phyloP scores from a whole-genome alignment of 1,140 invertebrate species.

The Zaprionus lachaisei region DNA sequence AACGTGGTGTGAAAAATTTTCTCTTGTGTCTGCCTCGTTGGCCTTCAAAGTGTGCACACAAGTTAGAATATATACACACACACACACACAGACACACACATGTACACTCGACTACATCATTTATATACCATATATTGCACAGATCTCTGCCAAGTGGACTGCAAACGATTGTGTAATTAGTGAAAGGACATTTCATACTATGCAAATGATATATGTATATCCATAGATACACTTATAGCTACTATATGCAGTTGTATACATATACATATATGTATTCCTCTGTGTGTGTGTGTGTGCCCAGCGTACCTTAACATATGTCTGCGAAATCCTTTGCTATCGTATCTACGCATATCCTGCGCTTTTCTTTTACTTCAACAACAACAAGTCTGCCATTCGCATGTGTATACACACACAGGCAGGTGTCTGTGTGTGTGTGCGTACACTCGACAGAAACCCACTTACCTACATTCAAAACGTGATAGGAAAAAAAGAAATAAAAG shows the following conservation, averaged over 20 bases:
- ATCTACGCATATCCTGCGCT: slow-evolving; percentile 8
- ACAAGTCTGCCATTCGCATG: slow-evolving; percentile 55
- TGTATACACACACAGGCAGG: slow-evolving; percentile 32
- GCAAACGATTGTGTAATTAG: slow-evolving; percentile 4
- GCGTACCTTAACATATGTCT: background rate
- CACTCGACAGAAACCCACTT: slow-evolving; percentile 55
- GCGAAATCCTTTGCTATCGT: background rate
- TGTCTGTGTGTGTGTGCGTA: slow-evolving; percentile 17
- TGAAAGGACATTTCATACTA: background rate
- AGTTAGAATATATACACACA: slow-evolving; percentile 42
- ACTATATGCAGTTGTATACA: background rate
- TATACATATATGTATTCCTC: background rate
- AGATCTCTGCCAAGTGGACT: slow-evolving; percentile 18
- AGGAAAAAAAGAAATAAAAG: slow-evolving; percentile 34
- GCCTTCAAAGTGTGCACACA: slow-evolving; percentile 70
- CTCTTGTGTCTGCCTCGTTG: slow-evolving; percentile 42
- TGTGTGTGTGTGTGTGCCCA: background rate
- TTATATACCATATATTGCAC: background rate
- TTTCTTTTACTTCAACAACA: slow-evolving; percentile 51
- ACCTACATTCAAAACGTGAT: slow-evolving; percentile 75
- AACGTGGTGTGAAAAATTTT: slow-evolving; percentile 18
- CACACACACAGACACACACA: background rate
- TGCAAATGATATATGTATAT: background rate
- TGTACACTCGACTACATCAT: background rate
- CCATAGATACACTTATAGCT: background rate